Base-by-base conservation (phyloP, 2,113 vertebrate species). In the Gorsachius goisagi region DNA sequence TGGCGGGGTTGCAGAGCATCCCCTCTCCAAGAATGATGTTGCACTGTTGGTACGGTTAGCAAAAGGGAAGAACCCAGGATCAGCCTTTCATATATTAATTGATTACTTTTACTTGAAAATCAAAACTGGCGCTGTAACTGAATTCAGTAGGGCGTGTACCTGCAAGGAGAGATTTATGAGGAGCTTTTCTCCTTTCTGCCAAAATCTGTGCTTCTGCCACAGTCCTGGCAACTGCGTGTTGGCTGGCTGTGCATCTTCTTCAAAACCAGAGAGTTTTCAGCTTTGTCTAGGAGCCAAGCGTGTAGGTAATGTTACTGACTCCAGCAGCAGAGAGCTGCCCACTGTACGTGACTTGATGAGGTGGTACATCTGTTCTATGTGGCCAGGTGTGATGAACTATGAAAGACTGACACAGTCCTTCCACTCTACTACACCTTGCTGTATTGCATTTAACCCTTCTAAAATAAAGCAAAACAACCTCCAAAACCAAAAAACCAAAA, bases 11-110 rank as follows among this genome's bases (percentile, higher is more conserved):
- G 4, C 45, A 5, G 30, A 45, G 53, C 16, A 20, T 20, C 32
- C 15, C 37, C 8, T 21, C 5, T 37, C 19, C 13, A 15, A 3
- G 32, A 58, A 0, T 3, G 1, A 6, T 2, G 0, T 12, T 72
- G 16, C 11, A 2, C 4, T 55, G 7, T 9, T 80, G 39, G 39
- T 32, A 19, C 0, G 3, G 6, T 41, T 82, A 62, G 37, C 4
- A 8, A 22, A 55, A 62, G 16, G 24, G 39, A 35, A 33, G 22
- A 84, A 80, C 33, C 12, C 14, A 27, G 8, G 16, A 27, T 47
- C 27, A 35, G 11, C 21, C 64, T 71, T 69, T 16, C 32, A 1
- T 88, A 10, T 77, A 71, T 52, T 27, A 85, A 32, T 58, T 55
- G 5, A 22, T 41, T 53, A 7, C 50, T 93, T 88, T 66, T 62